phyloP scores from a whole-genome alignment of 2,888 invertebrate genomes.

The Bibio marci region DNA sequence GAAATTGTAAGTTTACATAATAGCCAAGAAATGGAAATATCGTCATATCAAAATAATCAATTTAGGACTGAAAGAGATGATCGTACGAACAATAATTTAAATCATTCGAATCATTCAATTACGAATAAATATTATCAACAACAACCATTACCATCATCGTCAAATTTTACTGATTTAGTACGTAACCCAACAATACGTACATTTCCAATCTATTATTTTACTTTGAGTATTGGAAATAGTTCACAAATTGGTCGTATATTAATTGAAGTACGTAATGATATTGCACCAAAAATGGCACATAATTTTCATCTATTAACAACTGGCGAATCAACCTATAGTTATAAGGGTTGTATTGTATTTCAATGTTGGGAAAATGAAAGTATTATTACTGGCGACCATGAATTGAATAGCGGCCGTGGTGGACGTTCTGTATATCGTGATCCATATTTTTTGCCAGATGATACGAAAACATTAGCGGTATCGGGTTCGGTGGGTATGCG shows the following conservation, averaged over 20 bases:
- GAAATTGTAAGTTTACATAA: conserved; percentile 19
- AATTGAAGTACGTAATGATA: conserved; percentile 59
- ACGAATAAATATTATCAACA: conserved; percentile 15
- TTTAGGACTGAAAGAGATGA: too few species aligned
- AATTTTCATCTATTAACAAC: conserved; percentile 56
- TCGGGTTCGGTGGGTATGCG: conserved; percentile 70
- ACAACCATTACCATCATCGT: conserved; percentile 26
- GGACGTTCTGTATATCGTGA: conserved; percentile 62
- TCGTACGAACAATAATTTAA: too few species aligned
- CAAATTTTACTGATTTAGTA: conserved; percentile 25
- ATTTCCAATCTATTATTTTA: conserved; percentile 50
- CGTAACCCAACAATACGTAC: conserved; percentile 32
- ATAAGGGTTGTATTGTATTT: conserved; percentile 63
- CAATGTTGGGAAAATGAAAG: conserved; percentile 72
- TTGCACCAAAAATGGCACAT: conserved; percentile 65
- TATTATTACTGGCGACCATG: conserved; percentile 66
- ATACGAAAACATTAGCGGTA: conserved; percentile 56
- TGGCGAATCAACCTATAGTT: conserved; percentile 57
- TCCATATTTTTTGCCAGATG: conserved; percentile 63
- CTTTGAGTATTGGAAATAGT: conserved; percentile 51
- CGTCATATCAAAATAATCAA: too few species aligned
- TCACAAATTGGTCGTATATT: conserved; percentile 52
- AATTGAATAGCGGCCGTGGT: conserved; percentile 63
- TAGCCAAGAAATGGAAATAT: too few species aligned
- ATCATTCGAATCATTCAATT: too few species aligned